Base-by-base conservation (phyloP, 2,113 vertebrate genomes). In the Eulemur macaco region DNA sequence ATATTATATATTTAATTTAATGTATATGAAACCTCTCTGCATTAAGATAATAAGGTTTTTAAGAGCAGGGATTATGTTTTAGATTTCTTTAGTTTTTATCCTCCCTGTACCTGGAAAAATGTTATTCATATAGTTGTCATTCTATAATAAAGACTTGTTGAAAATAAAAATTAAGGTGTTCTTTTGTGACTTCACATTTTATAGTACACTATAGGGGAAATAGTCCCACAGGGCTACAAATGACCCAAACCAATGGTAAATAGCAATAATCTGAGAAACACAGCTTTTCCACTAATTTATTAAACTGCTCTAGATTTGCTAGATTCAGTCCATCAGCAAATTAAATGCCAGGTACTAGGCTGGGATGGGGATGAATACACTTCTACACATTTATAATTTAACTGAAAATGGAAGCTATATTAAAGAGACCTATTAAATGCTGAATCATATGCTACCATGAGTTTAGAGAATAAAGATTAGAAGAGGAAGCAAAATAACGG, bases 101-200 rank as follows among this genome's bases (percentile, higher is more conserved):
- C 34, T 9, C 5, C 11, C 27, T 50, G 10, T 83, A 5, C 23
- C 58, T 85, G 58, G n/a, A 3, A 90, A 94, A 87, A 68, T 45
- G 8, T 25, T 84, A 18, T 74, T 91, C 69, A 69, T 13, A 7
- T 54, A 95, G 58, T 13, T 94, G 18, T 69, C 17, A 85, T 18
- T 83, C 56, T 42, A 42, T 42, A 58, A 6, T 73, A 82, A 89
- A 42, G 56, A 88, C 34, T 21, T 69, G 1, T 0, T 92, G 64
- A 85, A 63, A 63, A 34, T 94, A n/a, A 39, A 90, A 94, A 86
- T 80, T 68, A 97, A 68, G 50, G 56, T 58, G 13, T 88, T 78
- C 10, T 74, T 85, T 52, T 89, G 34, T 76, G 34, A 76, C 34
- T 66, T 86, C 23, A 60, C 14, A 63, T 95, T 88, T 91, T 77